phyloP scores from a whole-genome alignment of 2,888 invertebrate species.

The Clostera curtula region DNA sequence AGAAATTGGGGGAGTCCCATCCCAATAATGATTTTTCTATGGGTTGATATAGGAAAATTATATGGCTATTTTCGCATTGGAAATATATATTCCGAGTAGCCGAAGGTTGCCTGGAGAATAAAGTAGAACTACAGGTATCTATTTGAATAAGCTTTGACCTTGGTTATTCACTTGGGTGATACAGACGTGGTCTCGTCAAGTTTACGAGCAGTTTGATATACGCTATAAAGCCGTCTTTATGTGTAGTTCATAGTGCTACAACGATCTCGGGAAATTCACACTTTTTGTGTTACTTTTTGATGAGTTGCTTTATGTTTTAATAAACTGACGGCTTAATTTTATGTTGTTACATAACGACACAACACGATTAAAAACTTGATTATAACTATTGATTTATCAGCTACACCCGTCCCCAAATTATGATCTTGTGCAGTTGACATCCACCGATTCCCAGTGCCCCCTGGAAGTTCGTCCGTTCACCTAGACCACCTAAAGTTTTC shows the following conservation, averaged over 20 bases:
- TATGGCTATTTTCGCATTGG: too few relatives aligned
- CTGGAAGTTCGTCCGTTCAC: too few relatives aligned
- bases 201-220: slow-evolving; percentile 43
- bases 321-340: slow-evolving; percentile 1
- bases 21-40: too few relatives aligned
- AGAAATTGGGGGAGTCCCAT: too few relatives aligned
- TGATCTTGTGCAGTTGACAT: too few relatives aligned
- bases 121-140: slow-evolving; percentile 11
- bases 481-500: too few relatives aligned
- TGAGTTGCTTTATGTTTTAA: slow-evolving; percentile 10
- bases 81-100: too few relatives aligned
- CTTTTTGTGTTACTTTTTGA: slow-evolving; percentile 33
- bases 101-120: too few relatives aligned
- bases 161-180: slow-evolving; percentile 30
- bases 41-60: too few relatives aligned
- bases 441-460: too few relatives aligned
- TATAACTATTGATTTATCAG: slow-evolving; percentile 16
- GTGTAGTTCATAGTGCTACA: slow-evolving; percentile 37
- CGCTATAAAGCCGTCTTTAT: slow-evolving; percentile 45
- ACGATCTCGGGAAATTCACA: slow-evolving; percentile 37
- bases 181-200: slow-evolving; percentile 35
- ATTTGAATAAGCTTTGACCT: slow-evolving; percentile 19
- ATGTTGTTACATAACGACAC: slow-evolving; percentile 1
- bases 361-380: too few relatives aligned
- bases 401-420: slow-evolving; percentile 19